Base-by-base conservation (phyloP, 1,140 invertebrate genomes). In the Orchestia grillus region DNA sequence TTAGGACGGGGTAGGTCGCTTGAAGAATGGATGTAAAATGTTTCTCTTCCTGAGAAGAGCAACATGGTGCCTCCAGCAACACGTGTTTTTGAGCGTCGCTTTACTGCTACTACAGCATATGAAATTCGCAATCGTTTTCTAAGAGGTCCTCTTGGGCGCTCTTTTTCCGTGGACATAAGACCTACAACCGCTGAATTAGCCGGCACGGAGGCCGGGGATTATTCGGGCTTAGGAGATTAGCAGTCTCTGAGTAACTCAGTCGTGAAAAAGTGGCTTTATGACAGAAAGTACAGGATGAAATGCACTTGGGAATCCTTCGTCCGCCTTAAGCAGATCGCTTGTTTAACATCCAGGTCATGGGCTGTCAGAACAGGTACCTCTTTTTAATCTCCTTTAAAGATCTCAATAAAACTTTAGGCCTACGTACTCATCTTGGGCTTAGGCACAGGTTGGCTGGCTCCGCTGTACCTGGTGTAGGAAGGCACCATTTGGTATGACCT, bases 311-410 rank as follows among this genome's bases (percentile, higher is more conserved):
- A 36, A 77, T 77, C 62, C 62, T 3, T 77, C 15, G 62, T 36
- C 1, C 11, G 11, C 62, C 62, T 77, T 1, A 77, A 77, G 62
- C 62, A 77, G 19, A 11, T 4, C 8, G 36, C 88, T 90, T 90
- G 88, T 90, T 90, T 90, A 44, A 90, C 88, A 90, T 90, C 43
- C 88, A 90, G 87, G 88, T 90, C 88, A 42, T 44, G 28, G 36
- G 15, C 88, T 41, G n/a, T 36, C n/a, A 41, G 3, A 42, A 90
- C 88, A 90, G 88, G 88, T 90, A 90, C 43, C 88, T 41, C 62
- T 90, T 44, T 6, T 41, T 90, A 90, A 90, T 90, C 88, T 90
- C 41, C 87, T 44, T 90, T 42, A 90, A 28, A 16, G 88, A 90
- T 44, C 41, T 15, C 23, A 42, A 90, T 90, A 90, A 90, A 90